Base-by-base conservation (phyloP, 2,888 invertebrate genomes). In the Eristalis pertinax region DNA sequence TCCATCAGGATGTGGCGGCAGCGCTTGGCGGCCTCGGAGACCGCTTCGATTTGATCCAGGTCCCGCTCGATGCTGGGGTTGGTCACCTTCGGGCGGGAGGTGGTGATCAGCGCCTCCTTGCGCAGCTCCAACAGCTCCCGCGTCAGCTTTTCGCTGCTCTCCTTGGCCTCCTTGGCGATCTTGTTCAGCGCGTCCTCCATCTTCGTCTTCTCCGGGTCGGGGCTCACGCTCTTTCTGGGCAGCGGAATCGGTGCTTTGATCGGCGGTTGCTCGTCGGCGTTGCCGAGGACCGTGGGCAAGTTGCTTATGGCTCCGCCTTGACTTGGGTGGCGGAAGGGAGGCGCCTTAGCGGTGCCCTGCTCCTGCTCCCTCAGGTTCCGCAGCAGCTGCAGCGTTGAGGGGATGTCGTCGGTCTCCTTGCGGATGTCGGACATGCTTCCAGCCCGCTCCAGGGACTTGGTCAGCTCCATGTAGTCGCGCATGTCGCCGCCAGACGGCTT, bases 101-200 rank as follows among this genome's bases (percentile, higher is more conserved):
- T 89, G 1, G 91, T 91, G 0, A 92, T 91, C 4, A 92, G 69
- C 0, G 92, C 92, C 84, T 92, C 93, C 74, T 91, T 92, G 56
- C 93, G 90, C 4, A 95, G 90, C 91, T 95, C 95, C 62, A 95
- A 94, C 90, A 96, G 92, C 87, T 96, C 96, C 88, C 95, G 94
- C n/a, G 95, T 95, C 90, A 96, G 91, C 90, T 95, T 95, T 89
- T 96, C 95, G 91, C 96, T 96, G 63, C 96, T 96, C 91, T 96
- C 96, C 93, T 95, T 95, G 15, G 96, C 96, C 94, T 97, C 96
- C 91, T 95, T 95, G 13, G 96, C 96, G 83, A 97, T 94, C 91
- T 96, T 95, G 90, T 96, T 95, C 70, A 97, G 93, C 50, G 96
- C 94, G 91, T 96, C 96, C 91, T 96, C 96, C 91, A 96, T 93